phyloP scores from a whole-genome alignment of 23 tunicate species.

The Diplosoma virens region DNA sequence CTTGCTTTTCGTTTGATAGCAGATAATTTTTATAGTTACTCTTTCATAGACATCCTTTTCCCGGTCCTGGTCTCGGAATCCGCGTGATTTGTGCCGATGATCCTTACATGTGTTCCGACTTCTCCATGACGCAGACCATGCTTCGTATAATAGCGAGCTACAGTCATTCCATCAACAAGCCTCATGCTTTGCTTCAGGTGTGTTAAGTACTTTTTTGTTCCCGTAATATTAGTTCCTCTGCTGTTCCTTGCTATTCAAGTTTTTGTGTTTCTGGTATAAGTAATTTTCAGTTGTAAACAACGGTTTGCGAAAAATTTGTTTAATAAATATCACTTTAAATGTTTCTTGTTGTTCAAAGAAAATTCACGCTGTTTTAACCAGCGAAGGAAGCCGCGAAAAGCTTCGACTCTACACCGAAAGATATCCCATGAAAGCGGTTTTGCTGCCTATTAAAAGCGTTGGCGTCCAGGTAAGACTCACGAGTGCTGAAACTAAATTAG shows the following conservation, averaged over 20 bases:
- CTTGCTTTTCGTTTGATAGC: no score
- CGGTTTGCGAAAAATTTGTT: no score
- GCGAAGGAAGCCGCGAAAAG: constrained; percentile 76
- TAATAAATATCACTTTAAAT: background rate
- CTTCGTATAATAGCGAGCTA: constrained; percentile 76
- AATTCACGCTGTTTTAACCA: constrained; percentile 73
- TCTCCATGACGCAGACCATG: constrained; percentile 88
- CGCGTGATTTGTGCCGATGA: constrained; percentile 99
- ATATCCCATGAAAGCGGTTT: constrained; percentile 73
- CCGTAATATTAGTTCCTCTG: no score
- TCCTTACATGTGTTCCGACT: constrained; percentile 71
- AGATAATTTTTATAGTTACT: no score
- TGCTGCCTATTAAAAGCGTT: constrained; percentile 92
- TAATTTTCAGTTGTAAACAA: no score
- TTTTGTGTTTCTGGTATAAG: no score
- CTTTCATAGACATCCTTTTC: constrained; percentile 91
- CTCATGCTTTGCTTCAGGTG: constrained; percentile 87
- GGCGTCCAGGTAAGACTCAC: constrained; percentile 74
- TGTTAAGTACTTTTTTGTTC: no score
- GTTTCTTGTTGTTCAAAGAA: constrained; percentile 38
- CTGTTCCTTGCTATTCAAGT: no score
- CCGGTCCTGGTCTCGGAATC: constrained; percentile 98
- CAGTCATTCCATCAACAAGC: constrained; percentile 77
- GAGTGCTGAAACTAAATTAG: no score
- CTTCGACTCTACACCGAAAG: constrained; percentile 62